Percentiles rank a stretch among this genome's conserved stretches.
Conservation (phyloP, 2,113 vertebrate genomes). For the Esox niger region DNA sequence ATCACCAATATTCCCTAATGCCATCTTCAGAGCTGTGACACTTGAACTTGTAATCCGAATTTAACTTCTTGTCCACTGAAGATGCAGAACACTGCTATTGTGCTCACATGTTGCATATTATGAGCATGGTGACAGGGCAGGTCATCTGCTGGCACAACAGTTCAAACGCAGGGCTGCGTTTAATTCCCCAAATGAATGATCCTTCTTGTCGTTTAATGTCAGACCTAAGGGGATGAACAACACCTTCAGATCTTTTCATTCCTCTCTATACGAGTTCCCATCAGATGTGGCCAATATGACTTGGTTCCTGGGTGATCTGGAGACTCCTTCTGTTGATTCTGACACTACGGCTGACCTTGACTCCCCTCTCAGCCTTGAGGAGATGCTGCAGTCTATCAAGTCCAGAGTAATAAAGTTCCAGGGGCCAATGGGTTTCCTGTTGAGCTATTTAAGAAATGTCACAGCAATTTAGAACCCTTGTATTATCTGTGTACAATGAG, state of each 20-base stretch:
- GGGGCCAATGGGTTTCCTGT: neutral
- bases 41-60: too few species aligned
- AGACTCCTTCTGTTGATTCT: too few species aligned
- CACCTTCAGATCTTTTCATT: constrained; percentile 9
- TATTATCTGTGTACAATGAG: constrained; percentile 11
- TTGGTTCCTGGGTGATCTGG: neutral
- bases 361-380: neutral
- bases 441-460: constrained; percentile 12
- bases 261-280: constrained; percentile 13
- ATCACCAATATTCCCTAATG: too few species aligned
- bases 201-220: neutral
- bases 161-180: neutral
- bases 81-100: too few species aligned
- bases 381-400: constrained; percentile 1
- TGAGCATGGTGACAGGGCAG: constrained; percentile 12
- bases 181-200: neutral
- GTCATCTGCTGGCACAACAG: constrained; percentile 8
- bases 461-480: constrained; percentile 7
- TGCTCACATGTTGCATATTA: too few species aligned
- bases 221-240: neutral
- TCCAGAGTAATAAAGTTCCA: constrained; percentile 7
- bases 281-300: neutral
- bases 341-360: neutral
- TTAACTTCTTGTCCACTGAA: too few species aligned
- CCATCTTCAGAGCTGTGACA: too few species aligned